Percentiles rank a stretch among this genome's conserved stretches.
Conservation (phyloP, 1,140 invertebrate species). For the Apis dorsata region DNA sequence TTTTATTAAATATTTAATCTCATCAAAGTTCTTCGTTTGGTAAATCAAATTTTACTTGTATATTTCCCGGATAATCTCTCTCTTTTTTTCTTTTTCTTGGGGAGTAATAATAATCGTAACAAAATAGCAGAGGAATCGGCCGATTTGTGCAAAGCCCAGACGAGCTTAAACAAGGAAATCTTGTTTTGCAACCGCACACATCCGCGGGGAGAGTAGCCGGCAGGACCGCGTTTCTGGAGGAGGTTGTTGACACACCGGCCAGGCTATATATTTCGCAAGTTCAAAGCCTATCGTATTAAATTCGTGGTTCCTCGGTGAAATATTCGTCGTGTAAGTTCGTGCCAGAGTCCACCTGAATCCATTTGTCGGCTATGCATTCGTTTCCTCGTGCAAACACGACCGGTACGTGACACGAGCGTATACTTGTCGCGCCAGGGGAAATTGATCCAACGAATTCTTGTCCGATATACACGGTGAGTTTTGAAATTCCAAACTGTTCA, state of each 20-base stretch:
- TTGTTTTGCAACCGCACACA: slow-evolving; percentile 32
- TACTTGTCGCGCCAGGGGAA: background rate
- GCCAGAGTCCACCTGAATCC: background rate
- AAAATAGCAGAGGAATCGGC: background rate
- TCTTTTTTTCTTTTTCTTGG: too few species aligned
- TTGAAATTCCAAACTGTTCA: background rate
- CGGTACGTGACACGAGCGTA: background rate
- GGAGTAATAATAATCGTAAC: background rate
- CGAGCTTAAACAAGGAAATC: slow-evolving; percentile 19
- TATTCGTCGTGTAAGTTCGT: slow-evolving; percentile 13
- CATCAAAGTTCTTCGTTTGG: too few species aligned
- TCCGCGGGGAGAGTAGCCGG: slow-evolving; percentile 7
- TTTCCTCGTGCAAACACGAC: background rate
- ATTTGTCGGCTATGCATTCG: background rate
- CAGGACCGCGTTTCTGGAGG: background rate
- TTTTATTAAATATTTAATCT: too few species aligned
- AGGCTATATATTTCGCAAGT: slow-evolving; percentile 9
- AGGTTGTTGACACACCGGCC: slow-evolving; percentile 33
- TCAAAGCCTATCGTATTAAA: slow-evolving; percentile 35
- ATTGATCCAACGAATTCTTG: background rate
- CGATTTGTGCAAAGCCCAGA: background rate
- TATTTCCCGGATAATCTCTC: too few species aligned
- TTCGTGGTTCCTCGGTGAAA: slow-evolving; percentile 22
- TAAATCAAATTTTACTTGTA: too few species aligned
- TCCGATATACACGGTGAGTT: too few species aligned